Evolutionary conservation across 2,113 vertebrate species (phyloP).

Genomic region (Notechis scutatus): DNA sequence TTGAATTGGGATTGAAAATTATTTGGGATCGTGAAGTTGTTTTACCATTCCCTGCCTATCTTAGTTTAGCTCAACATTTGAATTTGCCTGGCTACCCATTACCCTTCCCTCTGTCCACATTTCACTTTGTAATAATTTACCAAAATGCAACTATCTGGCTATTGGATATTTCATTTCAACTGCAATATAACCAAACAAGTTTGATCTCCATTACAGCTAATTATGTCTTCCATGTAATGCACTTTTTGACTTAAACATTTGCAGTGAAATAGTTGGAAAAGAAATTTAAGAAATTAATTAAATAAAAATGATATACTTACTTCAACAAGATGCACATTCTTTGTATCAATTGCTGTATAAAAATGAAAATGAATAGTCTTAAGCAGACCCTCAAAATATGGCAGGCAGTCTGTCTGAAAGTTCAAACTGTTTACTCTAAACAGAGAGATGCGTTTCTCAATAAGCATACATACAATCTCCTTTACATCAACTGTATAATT

Average conservation of each 20-base stretch:
- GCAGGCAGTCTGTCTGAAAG: constrained; percentile 62
- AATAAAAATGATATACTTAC: constrained; percentile 46
- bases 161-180: not conserved
- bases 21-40: not conserved
- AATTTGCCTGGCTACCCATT: not conserved
- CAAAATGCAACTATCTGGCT: not conserved
- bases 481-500: constrained; percentile 40
- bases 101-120: not conserved
- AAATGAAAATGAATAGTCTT: constrained; percentile 38
- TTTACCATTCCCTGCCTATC: not conserved
- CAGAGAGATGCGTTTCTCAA: constrained; percentile 43
- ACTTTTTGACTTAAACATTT: not conserved
- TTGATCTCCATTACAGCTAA: constrained; percentile 18
- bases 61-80: not conserved
- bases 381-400: constrained; percentile 57
- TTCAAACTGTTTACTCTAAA: constrained; percentile 51
- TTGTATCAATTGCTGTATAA: constrained; percentile 44
- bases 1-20: not conserved
- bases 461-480: constrained; percentile 41
- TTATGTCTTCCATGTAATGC: not conserved
- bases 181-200: not conserved
- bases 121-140: not conserved
- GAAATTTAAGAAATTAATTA: not conserved
- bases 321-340: constrained; percentile 54
- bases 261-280: not conserved